Percentiles rank a stretch among this genome's conserved stretches.
Evolutionary conservation across 2,113 vertebrate genomes (phyloP).

Genomic region (Stigmatopora nigra): DNA sequence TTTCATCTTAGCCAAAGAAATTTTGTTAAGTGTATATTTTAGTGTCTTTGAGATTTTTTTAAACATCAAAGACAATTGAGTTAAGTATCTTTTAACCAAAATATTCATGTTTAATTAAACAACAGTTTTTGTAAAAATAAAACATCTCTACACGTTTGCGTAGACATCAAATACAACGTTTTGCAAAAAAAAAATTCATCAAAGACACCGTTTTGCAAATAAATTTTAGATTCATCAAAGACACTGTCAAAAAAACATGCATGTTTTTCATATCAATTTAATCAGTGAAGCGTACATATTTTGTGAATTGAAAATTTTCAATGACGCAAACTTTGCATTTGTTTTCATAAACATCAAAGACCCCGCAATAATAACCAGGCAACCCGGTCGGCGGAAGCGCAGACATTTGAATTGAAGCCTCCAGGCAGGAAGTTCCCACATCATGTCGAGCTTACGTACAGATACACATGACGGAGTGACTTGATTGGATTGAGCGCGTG

Average conservation of each 20-base stretch:
- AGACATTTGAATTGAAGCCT: slow-evolving; percentile 4
- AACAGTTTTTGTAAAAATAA: background rate
- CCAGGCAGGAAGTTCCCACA: slow-evolving; percentile 13
- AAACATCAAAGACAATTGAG: background rate
- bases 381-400: background rate
- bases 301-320: background rate
- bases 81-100: background rate
- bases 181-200: too few species aligned
- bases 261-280: background rate
- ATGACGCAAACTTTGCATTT: background rate
- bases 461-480: slow-evolving; percentile 15
- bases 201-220: too few species aligned
- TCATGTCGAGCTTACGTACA: slow-evolving; percentile 35
- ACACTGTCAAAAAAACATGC: background rate
- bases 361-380: too few species aligned
- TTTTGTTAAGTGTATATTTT: too few species aligned
- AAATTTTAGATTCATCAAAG: background rate
- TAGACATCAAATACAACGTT: background rate
- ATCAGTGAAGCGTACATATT: background rate
- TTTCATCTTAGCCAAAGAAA: background rate
- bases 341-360: background rate
- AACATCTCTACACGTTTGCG: background rate
- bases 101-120: background rate
- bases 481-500: slow-evolving; percentile 44
- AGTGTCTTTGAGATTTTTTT: background rate